phyloP scores from a whole-genome alignment of 2,797 vertebrate genomes.

The Buphagus erythrorhynchus region DNA sequence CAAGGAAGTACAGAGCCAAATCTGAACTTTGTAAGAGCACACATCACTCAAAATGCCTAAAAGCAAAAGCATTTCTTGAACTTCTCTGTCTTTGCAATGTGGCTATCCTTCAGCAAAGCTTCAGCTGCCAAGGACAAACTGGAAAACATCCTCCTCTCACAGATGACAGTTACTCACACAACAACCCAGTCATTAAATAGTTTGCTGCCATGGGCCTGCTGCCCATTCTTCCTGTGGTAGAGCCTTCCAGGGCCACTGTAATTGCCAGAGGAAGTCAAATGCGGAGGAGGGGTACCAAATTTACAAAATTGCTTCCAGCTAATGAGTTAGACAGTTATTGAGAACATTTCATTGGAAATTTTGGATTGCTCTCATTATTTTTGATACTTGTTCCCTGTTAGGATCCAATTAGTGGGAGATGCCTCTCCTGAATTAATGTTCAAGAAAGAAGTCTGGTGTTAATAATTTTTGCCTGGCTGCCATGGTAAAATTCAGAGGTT shows the following conservation, averaged over 20 bases:
- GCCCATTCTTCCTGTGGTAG: constrained; percentile 21
- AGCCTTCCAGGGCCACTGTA: background rate
- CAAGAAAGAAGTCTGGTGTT: background rate
- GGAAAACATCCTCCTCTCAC: constrained; percentile 48
- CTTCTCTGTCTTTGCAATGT: background rate
- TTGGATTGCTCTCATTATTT: background rate
- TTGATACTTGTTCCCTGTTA: background rate
- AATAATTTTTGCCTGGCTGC: background rate
- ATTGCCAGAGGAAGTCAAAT: constrained; percentile 14
- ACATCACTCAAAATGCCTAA: background rate
- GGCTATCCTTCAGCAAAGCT: background rate
- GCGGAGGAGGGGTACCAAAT: background rate
- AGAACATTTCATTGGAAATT: background rate
- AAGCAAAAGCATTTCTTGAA: background rate
- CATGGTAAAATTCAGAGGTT: background rate
- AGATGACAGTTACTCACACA: constrained; percentile 26
- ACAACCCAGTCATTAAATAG: constrained; percentile 15
- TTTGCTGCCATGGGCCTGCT: background rate
- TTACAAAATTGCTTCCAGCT: background rate
- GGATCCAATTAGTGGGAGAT: background rate
- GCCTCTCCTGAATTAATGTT: background rate
- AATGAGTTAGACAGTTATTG: background rate
- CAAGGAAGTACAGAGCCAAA: background rate
- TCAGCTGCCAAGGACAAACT: constrained; percentile 8
- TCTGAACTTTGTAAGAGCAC: background rate